Percentiles rank a stretch among this genome's conserved stretches.
Conservation (phyloP, 1,140 invertebrate species). For the Ectropis grisescens region DNA sequence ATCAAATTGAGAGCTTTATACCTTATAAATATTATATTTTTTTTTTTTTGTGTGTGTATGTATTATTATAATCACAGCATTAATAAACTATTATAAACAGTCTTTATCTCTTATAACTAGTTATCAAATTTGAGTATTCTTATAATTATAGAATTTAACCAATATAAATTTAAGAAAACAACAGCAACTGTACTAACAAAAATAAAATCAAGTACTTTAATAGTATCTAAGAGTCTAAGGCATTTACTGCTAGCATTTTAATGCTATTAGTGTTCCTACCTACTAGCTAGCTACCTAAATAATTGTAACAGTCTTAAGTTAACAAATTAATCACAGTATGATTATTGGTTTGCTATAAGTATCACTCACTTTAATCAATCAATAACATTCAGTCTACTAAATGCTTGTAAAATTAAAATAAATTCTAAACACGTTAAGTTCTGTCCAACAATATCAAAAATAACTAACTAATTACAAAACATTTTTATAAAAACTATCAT, state of each 20-base stretch:
- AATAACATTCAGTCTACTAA: neutral
- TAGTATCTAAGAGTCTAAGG: too few species aligned
- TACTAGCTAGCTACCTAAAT: constrained; percentile 1
- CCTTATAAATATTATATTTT: too few species aligned
- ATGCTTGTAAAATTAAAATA: constrained; percentile 1
- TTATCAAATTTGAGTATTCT: constrained; percentile 1
- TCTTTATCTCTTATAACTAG: too few species aligned
- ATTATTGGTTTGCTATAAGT: too few species aligned
- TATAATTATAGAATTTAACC: constrained; percentile 2
- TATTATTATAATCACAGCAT: too few species aligned
- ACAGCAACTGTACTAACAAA: too few species aligned
- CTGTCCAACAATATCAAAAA: too few species aligned
- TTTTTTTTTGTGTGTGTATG: too few species aligned
- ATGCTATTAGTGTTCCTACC: constrained; percentile 3
- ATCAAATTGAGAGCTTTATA: too few species aligned
- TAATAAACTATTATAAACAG: too few species aligned
- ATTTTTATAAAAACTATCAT: constrained; percentile 13
- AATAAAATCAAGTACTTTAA: constrained; percentile 1
- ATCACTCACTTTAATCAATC: constrained; percentile 1
- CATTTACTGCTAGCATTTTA: neutral
- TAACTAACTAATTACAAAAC: constrained; percentile 1
- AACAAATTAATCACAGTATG: constrained; percentile 3
- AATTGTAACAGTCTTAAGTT: constrained; percentile 4
- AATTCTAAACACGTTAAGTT: constrained; percentile 1
- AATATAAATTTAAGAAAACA: constrained; percentile 4